phyloP scores from a whole-genome alignment of 2,113 vertebrate genomes.

The Perca fluviatilis region DNA sequence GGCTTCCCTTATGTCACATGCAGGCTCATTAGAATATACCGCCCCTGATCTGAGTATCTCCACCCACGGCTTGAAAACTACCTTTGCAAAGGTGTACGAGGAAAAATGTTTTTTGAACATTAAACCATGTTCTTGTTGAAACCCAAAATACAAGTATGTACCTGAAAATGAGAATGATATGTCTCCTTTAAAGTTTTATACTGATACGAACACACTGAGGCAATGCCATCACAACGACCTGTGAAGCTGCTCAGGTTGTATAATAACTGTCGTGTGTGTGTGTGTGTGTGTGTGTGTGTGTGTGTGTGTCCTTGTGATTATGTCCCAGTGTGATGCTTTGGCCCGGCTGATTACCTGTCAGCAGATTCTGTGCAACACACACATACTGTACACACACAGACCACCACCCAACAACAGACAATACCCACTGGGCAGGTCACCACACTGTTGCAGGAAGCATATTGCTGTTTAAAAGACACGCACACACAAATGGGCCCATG shows the following conservation, averaged over 20 bases:
- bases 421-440: slow-evolving; percentile 69
- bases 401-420: slow-evolving; percentile 58
- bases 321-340: slow-evolving; percentile 73
- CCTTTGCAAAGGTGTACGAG: too few species aligned
- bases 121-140: too few species aligned
- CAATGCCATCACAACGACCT: slow-evolving; percentile 63
- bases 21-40: too few species aligned
- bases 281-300: slow-evolving; percentile 24
- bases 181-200: slow-evolving; percentile 42
- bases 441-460: slow-evolving; percentile 61
- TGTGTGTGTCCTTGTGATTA: slow-evolving; percentile 73
- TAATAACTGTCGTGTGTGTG: not conserved
- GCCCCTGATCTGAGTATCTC: too few species aligned
- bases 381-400: slow-evolving; percentile 38
- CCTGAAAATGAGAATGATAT: too few species aligned
- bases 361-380: slow-evolving; percentile 74
- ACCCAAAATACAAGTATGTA: too few species aligned
- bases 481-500: slow-evolving; percentile 55
- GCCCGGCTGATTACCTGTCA: slow-evolving; percentile 85
- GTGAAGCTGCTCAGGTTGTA: slow-evolving; percentile 52
- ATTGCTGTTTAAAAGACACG: slow-evolving; percentile 64
- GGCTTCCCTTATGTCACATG: too few species aligned
- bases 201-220: slow-evolving; percentile 68
- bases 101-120: too few species aligned
- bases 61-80: too few species aligned